Conservation (phyloP, 2,797 vertebrate genomes). For the Bryconaethiops microstoma region DNA sequence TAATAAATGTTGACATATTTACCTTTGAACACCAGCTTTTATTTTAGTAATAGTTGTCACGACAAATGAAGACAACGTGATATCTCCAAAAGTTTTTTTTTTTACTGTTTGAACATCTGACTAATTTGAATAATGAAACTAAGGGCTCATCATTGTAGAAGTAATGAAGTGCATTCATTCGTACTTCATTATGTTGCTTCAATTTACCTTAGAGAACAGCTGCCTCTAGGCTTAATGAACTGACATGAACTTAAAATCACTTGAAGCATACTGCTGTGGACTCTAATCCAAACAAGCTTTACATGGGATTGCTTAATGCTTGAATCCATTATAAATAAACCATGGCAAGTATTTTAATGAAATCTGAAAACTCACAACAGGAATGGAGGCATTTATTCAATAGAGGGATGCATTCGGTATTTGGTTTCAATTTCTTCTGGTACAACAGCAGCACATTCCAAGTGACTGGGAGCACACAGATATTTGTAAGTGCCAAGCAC, state of each 20-base stretch:
- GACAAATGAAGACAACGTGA: no score
- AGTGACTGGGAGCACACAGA: neutral
- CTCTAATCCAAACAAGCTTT: slow-evolving; percentile 6
- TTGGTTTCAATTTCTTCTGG: neutral
- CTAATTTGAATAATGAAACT: neutral
- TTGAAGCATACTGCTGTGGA: slow-evolving; percentile 10
- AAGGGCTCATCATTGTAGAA: neutral
- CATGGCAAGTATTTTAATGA: slow-evolving; percentile 28
- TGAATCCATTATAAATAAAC: slow-evolving; percentile 10
- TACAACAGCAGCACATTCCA: neutral
- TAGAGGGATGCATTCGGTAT: neutral
- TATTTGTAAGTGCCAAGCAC: neutral
- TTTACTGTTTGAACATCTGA: neutral
- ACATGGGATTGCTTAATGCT: slow-evolving; percentile 14
- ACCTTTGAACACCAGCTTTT: no score
- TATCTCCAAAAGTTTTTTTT: neutral
- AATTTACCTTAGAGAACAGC: neutral
- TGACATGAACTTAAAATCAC: neutral
- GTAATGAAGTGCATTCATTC: neutral
- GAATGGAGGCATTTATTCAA: slow-evolving; percentile 5
- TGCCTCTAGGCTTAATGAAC: slow-evolving; percentile 5
- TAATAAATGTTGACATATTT: no score
- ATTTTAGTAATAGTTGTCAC: no score
- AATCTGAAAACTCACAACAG: slow-evolving; percentile 10
- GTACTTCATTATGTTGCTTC: neutral